Conservation (phyloP, 2,113 vertebrate species). For the Naja naja region DNA sequence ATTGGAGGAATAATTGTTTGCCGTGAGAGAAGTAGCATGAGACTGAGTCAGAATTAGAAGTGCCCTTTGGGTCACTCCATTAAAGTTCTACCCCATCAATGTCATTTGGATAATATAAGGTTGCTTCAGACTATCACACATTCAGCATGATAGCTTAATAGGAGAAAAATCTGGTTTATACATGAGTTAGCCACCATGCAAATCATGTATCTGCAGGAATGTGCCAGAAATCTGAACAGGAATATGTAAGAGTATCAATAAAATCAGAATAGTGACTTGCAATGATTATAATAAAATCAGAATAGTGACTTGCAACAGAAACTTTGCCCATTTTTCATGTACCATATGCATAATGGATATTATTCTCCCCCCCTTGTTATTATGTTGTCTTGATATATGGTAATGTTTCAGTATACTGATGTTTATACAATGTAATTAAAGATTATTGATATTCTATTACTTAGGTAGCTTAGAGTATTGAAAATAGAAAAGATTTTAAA, state of each 20-base stretch:
- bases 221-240: not conserved
- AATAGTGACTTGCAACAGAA: not conserved
- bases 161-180: not conserved
- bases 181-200: not conserved
- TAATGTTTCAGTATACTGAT: not conserved
- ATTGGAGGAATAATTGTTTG: not conserved
- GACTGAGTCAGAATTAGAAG: not conserved
- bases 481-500: not conserved
- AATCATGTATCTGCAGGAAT: not conserved
- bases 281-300: not conserved
- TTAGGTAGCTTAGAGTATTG: not conserved
- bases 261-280: not conserved
- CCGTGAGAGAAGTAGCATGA: not conserved
- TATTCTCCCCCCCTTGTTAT: not conserved
- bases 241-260: not conserved
- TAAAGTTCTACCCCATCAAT: not conserved
- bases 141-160: not conserved
- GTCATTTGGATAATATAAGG: not conserved
- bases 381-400: not conserved
- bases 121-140: not conserved
- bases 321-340: not conserved
- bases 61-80: not conserved
- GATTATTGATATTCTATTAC: not conserved
- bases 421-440: not conserved
- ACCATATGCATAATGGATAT: not conserved